A percentile compares a stretch with the other conserved stretches of the same genome.
These are phyloP conservation scores for Popillia japonica DNA, from an alignment of 1,140 invertebrate species.

Conservation along the genomic window DNA sequence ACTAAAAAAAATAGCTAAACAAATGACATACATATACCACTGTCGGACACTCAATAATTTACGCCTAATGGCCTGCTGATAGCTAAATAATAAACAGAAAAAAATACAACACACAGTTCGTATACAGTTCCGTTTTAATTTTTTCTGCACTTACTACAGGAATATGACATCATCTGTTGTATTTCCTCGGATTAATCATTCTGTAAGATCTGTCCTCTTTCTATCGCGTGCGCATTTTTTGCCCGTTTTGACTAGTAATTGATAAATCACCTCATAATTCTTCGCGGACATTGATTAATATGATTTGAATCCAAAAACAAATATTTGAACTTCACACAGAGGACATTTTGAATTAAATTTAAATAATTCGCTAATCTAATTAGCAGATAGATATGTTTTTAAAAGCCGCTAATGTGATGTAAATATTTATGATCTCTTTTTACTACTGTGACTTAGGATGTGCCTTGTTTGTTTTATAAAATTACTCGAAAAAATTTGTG, in stretches of 20 bases:
- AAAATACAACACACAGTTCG: background rate
- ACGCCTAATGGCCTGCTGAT: background rate
- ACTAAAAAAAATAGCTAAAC: background rate
- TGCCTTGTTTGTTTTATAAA: background rate
- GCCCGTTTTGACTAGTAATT: background rate
- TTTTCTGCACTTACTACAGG: background rate
- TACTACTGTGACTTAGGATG: background rate
- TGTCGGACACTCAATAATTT: background rate
- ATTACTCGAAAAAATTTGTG: background rate
- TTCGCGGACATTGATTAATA: constrained; percentile 5
- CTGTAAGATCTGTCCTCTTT: background rate
- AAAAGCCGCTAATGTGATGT: background rate
- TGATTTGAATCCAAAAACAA: background rate
- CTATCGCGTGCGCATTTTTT: background rate
- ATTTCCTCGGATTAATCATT: background rate
- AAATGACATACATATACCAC: constrained; percentile 6
- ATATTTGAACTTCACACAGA: background rate
- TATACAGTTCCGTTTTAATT: background rate
- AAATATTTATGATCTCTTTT: background rate
- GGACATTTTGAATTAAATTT: background rate
- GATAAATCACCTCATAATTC: constrained; percentile 11
- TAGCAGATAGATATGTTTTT: background rate
- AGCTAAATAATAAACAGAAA: background rate
- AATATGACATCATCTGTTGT: background rate
- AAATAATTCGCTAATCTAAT: constrained; percentile 1